These are phyloP conservation scores for Holocentrus rufus DNA, from an alignment of 2,797 vertebrate species.

Conservation along the genomic window DNA sequence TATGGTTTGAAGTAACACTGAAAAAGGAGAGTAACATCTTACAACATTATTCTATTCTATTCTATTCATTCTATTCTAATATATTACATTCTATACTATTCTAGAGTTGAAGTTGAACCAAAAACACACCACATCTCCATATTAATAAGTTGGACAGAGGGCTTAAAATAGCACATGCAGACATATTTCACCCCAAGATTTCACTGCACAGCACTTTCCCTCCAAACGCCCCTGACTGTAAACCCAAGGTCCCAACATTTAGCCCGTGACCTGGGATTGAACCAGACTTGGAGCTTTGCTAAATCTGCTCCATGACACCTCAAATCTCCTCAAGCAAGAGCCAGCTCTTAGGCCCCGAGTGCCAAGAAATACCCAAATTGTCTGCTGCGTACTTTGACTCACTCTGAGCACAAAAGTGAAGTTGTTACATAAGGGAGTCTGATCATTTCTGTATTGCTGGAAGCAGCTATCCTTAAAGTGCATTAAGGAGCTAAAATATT, in stretches of 20 bases:
- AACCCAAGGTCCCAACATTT: constrained; percentile 6
- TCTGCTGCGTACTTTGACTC: constrained; percentile 22
- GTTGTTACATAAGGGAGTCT: constrained; percentile 30
- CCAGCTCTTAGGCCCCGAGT: constrained; percentile 19
- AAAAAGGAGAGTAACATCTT: too few species aligned
- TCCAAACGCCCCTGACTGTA: not conserved
- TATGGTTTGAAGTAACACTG: too few species aligned
- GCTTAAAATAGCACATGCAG: not conserved
- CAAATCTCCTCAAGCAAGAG: constrained; percentile 44
- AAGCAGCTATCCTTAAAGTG: not conserved
- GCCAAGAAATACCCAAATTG: constrained; percentile 28
- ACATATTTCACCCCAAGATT: not conserved
- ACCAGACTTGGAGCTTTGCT: constrained; percentile 32
- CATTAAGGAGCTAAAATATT: not conserved
- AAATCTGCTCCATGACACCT: constrained; percentile 62
- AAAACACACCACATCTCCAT: not conserved
- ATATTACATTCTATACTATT: not conserved
- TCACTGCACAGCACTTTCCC: not conserved
- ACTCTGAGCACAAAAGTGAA: not conserved
- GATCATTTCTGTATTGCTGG: constrained; percentile 14
- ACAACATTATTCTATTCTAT: not conserved
- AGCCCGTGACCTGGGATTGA: constrained; percentile 38
- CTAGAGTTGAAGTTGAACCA: not conserved
- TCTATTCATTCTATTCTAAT: too few species aligned
- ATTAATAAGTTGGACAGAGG: not conserved